Base-by-base conservation (phyloP, 2,888 invertebrate species). In the Conus canariensis region DNA sequence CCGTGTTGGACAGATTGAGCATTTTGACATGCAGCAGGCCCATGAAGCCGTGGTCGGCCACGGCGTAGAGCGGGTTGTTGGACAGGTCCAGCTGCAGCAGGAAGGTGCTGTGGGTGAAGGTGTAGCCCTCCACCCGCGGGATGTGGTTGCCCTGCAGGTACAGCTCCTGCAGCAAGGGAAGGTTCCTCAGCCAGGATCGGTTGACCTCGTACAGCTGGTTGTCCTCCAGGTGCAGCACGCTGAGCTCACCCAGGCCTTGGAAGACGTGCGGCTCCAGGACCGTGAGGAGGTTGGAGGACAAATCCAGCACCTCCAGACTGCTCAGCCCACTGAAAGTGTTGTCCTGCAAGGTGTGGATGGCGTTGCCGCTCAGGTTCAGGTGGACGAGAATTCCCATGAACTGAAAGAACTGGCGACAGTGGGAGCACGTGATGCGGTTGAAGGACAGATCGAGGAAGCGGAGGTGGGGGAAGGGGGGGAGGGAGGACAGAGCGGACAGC, bases 391-490 rank as follows among this genome's bases (percentile, higher is more conserved):
- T 97, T 93, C 98, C 98, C 94, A 98, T 97, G 95, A 98, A 98
- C 96, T 98, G 98, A 95, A 99, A 99, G 95, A 99, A 98, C 0
- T 98, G 97, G 85, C 98, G 97, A 90, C 97, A 97, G 93, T 98
- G 98, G 30, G 99, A 97, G 59, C 97, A 97, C 60, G 97, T 90
- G 6, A 94, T 90, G 7, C 90, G 67, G 86, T 94, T 94, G 85
- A 98, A 98, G 95, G 99, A 98, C 95, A 99, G 97, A 92, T 98
- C 97, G 93, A 99, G 97, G 25, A 98, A 98, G 96, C 98, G 98
- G 90, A 99, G 58, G n/a, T 30, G 45, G 0, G 98, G 90, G 19
- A 96, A 58, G 8, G 92, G 90, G 0, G 95, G 94, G 8, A 96
- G 93, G 86, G 94, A 92, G 25, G 94, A 94, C 0, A 96, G 91